Evolutionary conservation across 2,113 vertebrate species (phyloP), one percentile per base, ranked within the genome.

Genomic region (Neotragus pygmaeus): DNA sequence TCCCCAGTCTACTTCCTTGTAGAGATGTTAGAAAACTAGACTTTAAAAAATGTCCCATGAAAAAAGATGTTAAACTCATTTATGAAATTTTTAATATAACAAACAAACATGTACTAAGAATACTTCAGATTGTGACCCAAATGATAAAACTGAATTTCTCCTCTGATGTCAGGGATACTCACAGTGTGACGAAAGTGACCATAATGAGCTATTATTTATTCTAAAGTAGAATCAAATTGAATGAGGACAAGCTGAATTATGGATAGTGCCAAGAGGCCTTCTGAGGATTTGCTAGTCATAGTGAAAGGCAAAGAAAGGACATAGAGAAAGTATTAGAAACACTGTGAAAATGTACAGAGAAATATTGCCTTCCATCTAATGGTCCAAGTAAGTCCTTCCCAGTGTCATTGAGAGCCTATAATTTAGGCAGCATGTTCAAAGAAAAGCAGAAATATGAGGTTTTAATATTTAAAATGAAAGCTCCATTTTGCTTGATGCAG

Each of bases 261-360:
- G 28, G 39, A 88, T 47, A 16, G 27, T n/a, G 75, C 36, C 49
- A 60, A 5, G 21, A 89, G 53, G n/a, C 49, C 80, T 60, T 95
- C 78, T 84, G 83, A 95, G 64, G 53, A 93, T 90, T 93, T 92
- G 64, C 30, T n/a, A 87, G 80, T 45, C 33, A 28, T 23, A 53
- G 57, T 66, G 78, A 97, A 97, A 95, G 86, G 6, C 83, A 58
- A 93, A 77, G 93, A 80, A 81, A 97, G 87, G 87, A 77, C 73
- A 55, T 2, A 85, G 91, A 66, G 28, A 49, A 90, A 81, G 9
- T 36, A 30, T 90, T 81, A 96, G 80, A 96, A 90, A 85, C 75
- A 39, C 28, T 21, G 53, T 82, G 94, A 95, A 93, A 55, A 66
- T 84, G 43, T 84, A 14, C 53, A 43, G 66, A 93, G 97, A 96